Percentiles rank a stretch among this genome's conserved stretches.
Conservation (phyloP, 2,113 vertebrate genomes). For the Ranitomeya variabilis region DNA sequence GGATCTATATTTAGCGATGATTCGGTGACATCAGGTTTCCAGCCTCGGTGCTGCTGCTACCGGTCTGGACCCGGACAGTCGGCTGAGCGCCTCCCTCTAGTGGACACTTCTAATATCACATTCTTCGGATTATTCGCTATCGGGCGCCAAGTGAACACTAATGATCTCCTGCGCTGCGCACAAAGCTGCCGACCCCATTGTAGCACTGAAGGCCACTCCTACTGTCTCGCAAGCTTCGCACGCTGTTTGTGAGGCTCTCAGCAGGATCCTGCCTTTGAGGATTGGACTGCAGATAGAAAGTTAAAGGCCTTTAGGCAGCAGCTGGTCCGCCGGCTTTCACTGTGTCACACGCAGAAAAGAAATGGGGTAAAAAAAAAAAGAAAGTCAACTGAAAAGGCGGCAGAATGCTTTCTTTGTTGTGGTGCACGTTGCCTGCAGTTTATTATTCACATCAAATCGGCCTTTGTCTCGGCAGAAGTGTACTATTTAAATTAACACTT, state of each 20-base stretch:
- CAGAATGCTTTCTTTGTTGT: slow-evolving; percentile 61
- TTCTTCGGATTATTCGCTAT: not conserved
- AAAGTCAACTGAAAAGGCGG: slow-evolving; percentile 58
- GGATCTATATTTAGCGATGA: slow-evolving; percentile 20
- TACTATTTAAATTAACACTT: not conserved
- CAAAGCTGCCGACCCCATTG: slow-evolving; percentile 37
- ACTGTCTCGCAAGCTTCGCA: slow-evolving; percentile 44
- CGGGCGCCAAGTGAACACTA: slow-evolving; percentile 13
- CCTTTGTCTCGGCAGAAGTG: slow-evolving; percentile 31
- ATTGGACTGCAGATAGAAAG: slow-evolving; percentile 58
- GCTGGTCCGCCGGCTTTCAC: slow-evolving; percentile 63
- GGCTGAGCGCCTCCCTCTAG: slow-evolving; percentile 14
- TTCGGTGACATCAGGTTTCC: slow-evolving; percentile 36
- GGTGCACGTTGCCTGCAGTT: slow-evolving; percentile 45
- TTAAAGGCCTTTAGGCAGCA: slow-evolving; percentile 57
- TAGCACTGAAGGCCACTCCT: slow-evolving; percentile 25
- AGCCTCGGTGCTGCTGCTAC: not conserved
- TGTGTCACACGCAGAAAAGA: slow-evolving; percentile 63
- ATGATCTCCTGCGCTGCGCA: slow-evolving; percentile 32
- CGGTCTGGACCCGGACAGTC: not conserved
- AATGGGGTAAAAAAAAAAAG: slow-evolving; percentile 27
- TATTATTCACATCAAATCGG: slow-evolving; percentile 54
- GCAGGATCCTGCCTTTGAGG: slow-evolving; percentile 45
- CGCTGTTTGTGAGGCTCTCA: slow-evolving; percentile 3
- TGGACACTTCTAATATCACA: not conserved